These are phyloP conservation scores for Coboldia fuscipes DNA, from an alignment of 1,140 invertebrate genomes.

Conservation along the genomic window DNA sequence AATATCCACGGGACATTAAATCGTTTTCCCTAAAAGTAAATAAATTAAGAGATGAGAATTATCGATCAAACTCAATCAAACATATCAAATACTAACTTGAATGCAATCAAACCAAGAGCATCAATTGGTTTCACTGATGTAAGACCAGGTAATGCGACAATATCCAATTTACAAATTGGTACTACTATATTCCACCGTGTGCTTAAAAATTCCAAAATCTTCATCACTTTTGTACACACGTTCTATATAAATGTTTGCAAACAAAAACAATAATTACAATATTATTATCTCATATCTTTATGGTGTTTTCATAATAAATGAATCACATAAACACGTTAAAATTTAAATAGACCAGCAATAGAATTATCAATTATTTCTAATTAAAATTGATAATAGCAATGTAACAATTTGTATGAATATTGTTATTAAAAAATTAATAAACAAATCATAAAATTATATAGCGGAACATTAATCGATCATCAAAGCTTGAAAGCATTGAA, in stretches of 20 bases:
- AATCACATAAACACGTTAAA: too few relatives aligned
- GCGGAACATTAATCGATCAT: too few relatives aligned
- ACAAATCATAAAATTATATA: too few relatives aligned
- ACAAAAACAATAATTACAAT: background rate
- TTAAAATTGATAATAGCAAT: background rate
- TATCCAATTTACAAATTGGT: conserved; percentile 51
- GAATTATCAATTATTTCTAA: background rate
- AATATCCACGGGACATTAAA: conserved; percentile 29
- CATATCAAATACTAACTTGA: conserved; percentile 32
- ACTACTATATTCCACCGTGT: conserved; percentile 45
- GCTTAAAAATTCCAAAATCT: conserved; percentile 39
- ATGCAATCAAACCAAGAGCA: conserved; percentile 53
- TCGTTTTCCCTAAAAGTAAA: conserved; percentile 38
- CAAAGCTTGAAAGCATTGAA: too few relatives aligned
- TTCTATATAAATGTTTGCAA: conserved; percentile 17
- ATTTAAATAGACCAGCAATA: background rate
- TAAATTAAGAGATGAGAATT: conserved; percentile 1
- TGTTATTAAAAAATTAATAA: background rate
- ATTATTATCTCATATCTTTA: too few relatives aligned
- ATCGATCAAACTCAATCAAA: conserved; percentile 1
- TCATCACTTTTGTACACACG: conserved; percentile 35
- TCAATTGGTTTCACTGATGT: conserved; percentile 41
- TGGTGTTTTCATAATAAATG: too few relatives aligned
- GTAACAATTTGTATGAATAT: too few relatives aligned
- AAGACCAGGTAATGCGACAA: conserved; percentile 68